Conservation (phyloP, 1,140 invertebrate genomes). For the Mizuhopecten yessoensis region DNA sequence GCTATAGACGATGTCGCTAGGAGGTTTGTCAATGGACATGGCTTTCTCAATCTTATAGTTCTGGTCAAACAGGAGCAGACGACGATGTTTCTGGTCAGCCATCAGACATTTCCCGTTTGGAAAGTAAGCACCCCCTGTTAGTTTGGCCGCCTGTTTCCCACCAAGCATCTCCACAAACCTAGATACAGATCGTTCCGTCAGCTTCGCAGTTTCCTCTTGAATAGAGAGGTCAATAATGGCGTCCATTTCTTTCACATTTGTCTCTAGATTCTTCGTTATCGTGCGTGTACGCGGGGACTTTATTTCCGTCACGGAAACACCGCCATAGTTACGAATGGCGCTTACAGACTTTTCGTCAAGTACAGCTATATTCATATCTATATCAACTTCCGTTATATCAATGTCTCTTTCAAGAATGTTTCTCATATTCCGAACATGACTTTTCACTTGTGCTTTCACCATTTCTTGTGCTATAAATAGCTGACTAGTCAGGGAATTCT, state of each 20-base stretch:
- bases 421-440: background rate
- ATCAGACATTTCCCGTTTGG: background rate
- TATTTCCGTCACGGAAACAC: background rate
- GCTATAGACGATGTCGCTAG: background rate
- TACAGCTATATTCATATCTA: background rate
- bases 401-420: background rate
- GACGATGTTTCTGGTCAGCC: background rate
- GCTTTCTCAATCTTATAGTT: background rate
- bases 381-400: background rate
- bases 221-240: background rate
- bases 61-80: background rate
- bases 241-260: background rate
- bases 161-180: background rate
- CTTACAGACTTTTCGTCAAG: background rate
- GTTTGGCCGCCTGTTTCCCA: background rate
- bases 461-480: background rate
- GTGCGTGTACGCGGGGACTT: background rate
- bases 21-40: background rate
- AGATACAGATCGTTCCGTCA: background rate
- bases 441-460: background rate
- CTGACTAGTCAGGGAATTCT: background rate
- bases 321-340: background rate
- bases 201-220: background rate
- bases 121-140: background rate
- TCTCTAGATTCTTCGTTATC: background rate